Evolutionary conservation across 2,797 vertebrate species (phyloP).

Genomic region (Danio choprae): DNA sequence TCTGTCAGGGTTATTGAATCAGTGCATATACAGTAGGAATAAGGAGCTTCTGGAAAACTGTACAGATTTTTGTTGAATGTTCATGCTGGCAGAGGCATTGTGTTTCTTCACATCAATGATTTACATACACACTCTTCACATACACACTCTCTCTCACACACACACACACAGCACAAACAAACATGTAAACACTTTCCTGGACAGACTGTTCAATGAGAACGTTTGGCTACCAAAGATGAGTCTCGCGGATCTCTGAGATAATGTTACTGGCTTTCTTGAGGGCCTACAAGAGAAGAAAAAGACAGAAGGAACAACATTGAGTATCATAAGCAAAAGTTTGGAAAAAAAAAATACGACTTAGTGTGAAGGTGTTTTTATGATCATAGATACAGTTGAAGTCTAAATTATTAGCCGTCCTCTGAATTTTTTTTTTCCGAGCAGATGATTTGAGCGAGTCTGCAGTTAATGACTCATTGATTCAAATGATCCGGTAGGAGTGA

Average conservation of each 20-base stretch:
- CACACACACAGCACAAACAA: slow-evolving; percentile 25
- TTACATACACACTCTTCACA: slow-evolving; percentile 44
- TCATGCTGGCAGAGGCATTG: slow-evolving; percentile 31
- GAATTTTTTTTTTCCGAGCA: no score
- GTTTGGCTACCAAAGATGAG: slow-evolving; percentile 83
- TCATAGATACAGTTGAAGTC: no score
- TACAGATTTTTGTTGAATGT: slow-evolving; percentile 22
- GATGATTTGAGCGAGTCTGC: no score
- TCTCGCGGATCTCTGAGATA: slow-evolving; percentile 88
- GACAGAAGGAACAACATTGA: neutral
- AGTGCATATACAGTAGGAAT: slow-evolving; percentile 26
- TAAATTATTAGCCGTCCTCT: no score
- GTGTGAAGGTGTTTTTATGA: neutral
- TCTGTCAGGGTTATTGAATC: slow-evolving; percentile 23
- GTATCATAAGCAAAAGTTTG: neutral
- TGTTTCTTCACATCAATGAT: neutral
- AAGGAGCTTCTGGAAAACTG: slow-evolving; percentile 31
- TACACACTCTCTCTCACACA: slow-evolving; percentile 57
- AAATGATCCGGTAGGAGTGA: no score
- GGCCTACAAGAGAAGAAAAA: slow-evolving; percentile 68
- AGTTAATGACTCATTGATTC: no score
- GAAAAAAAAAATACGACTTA: neutral
- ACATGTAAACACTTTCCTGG: slow-evolving; percentile 54
- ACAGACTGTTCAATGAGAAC: slow-evolving; percentile 39
- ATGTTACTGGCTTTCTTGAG: slow-evolving; percentile 85